Base-by-base conservation (phyloP, 2,113 vertebrate species). In the Hirundichthys speculiger region DNA sequence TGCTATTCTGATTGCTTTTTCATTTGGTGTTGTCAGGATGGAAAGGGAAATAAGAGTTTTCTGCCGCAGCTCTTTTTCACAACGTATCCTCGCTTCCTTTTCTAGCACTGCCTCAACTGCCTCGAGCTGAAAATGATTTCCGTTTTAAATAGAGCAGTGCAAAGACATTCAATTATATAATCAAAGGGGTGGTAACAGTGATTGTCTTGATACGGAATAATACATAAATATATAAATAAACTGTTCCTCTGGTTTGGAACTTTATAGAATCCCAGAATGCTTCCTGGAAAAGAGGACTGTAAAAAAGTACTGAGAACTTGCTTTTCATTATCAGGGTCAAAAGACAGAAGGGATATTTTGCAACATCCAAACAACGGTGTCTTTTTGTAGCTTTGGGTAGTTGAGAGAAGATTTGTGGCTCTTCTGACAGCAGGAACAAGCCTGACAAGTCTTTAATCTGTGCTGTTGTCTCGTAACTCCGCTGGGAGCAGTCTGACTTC, bases 391-490 rank as follows among this genome's bases (percentile, higher is more conserved):
- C 42, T 67, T 1, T 30, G 43, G 46, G 58, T 56, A 25, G 64
- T 56, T 47, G 51, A 77, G 53, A 39, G 2, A 13, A 63, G 68
- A 75, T 79, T 73, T 78, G 59, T 70, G 38, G 15, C 63, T 75
- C 12, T 0, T 55, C 57, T 25, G 18, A 62, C 53, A 30, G 49
- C 25, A 24, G 53, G 55, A 83, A 79, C 66, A 79, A 80, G 68
- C 41, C 57, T 13, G 39, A 70, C 79, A 51, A 79, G 65, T 41
- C 77, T 72, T 66, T 75, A 75, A 81, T 79, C 71, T 55, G 65
- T 22, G 22, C 24, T 43, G 52, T 55, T 75, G 63, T 64, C 77
- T 75, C 2, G 45, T 83, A 81, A 75, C 40, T 74, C 77, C 67
- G 60, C 64, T 54, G 41, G n/a, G 52, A 77, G 59, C 69, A 58